A percentile compares a stretch with the other conserved stretches of the same genome.
These are phyloP conservation scores for Bemisia tabaci DNA, from an alignment of 1,140 invertebrate species.

Conservation along the genomic window DNA sequence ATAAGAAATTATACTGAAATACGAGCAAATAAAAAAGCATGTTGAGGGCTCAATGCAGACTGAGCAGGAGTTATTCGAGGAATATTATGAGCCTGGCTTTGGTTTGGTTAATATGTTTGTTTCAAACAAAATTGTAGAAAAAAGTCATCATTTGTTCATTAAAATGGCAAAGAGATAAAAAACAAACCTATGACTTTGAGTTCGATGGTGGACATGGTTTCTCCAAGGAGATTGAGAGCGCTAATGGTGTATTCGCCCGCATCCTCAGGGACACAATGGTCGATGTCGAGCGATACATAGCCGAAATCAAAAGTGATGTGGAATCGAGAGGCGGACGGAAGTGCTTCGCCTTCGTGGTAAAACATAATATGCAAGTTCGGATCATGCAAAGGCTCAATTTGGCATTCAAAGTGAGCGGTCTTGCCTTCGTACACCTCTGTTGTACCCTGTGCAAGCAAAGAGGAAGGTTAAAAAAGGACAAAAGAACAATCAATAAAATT, in stretches of 20 bases:
- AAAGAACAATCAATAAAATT: slow-evolving; percentile 6
- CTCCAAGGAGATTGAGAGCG: slow-evolving; percentile 74
- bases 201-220: slow-evolving; percentile 66
- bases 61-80: too few relatives aligned
- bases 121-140: too few relatives aligned
- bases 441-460: slow-evolving; percentile 57
- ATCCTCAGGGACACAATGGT: slow-evolving; percentile 80
- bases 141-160: too few relatives aligned
- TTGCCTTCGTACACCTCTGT: slow-evolving; percentile 72
- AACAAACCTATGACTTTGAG: slow-evolving; percentile 43
- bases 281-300: slow-evolving; percentile 83
- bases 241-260: slow-evolving; percentile 84
- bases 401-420: slow-evolving; percentile 79
- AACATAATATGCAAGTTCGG: slow-evolving; percentile 80
- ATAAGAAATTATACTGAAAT: too few relatives aligned
- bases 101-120: too few relatives aligned
- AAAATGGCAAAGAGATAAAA: not conserved
- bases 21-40: too few relatives aligned
- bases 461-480: too few relatives aligned
- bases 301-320: slow-evolving; percentile 93
- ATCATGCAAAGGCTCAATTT: slow-evolving; percentile 83
- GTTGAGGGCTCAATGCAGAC: too few relatives aligned
- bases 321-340: slow-evolving; percentile 73
- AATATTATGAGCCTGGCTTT: too few relatives aligned
- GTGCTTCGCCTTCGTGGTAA: slow-evolving; percentile 76